Conservation (phyloP, 2,888 invertebrate genomes). For the Antitype chi region DNA sequence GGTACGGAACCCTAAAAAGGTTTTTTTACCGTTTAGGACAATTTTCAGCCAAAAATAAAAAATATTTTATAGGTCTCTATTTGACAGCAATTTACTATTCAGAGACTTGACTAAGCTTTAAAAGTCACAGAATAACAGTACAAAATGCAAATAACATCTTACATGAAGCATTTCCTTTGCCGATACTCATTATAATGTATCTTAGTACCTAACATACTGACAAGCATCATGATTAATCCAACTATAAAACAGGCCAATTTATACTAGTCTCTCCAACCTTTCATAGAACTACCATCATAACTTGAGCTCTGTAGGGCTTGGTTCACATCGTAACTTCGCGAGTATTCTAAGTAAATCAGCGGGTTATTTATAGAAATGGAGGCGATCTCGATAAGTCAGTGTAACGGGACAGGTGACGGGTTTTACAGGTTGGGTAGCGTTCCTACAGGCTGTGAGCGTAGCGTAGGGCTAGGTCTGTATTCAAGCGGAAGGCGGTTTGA, state of each 20-base stretch:
- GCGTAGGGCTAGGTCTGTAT: constrained; percentile 12
- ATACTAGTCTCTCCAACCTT: background rate
- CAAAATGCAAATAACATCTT: constrained; percentile 4
- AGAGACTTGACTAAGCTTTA: background rate
- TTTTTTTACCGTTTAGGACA: too few species aligned
- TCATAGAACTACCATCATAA: background rate
- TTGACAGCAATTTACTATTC: background rate
- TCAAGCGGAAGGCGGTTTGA: background rate
- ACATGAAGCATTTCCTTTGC: background rate
- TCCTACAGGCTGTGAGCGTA: constrained; percentile 9
- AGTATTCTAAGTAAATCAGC: constrained; percentile 44
- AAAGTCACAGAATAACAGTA: background rate
- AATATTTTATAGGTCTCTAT: background rate
- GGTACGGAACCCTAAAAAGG: too few species aligned
- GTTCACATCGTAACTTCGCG: constrained; percentile 20
- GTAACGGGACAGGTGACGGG: constrained; percentile 55
- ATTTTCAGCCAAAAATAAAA: background rate
- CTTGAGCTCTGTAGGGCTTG: constrained; percentile 19
- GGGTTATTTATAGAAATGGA: constrained; percentile 54
- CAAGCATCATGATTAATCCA: constrained; percentile 22
- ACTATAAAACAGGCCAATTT: constrained; percentile 9
- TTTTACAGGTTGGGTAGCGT: constrained; percentile 49
- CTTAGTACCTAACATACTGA: background rate
- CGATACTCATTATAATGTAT: constrained; percentile 10
- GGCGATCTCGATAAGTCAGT: constrained; percentile 47